Base-by-base conservation (phyloP, 2,888 invertebrate genomes). In the Venusia cambrica region DNA sequence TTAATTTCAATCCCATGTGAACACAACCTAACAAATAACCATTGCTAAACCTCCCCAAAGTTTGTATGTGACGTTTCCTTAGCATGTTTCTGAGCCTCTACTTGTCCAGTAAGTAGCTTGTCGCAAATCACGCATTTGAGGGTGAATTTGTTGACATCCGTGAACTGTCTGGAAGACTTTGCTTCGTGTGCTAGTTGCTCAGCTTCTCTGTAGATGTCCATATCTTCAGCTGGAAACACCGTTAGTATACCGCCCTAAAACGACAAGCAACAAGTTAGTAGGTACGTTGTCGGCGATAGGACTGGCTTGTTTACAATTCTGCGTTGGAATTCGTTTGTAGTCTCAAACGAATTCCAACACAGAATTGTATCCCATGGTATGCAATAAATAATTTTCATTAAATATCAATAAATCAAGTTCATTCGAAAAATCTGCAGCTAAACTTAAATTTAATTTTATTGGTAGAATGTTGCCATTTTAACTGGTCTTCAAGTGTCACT, bases 151-250 rank as follows among this genome's bases (percentile, higher is more conserved):
- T 94, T 91, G 2, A 97, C 90, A 79, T 98, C 97, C 0, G 97
- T 98, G 72, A 92, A 98, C 75, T 97, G 97, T 42, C 95, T 89
- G 45, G 95, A 94, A 0, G 94, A 93, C 70, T 96, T 95, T 0
- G 97, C 97, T 80, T 97, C 97, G 32, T 90, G 88, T 0, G 96
- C 97, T 26, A 98, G 68, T 58, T 95, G 94, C 53, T 94, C 91
- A 0, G 97, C 98, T 75, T 96, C 93, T 31, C 89, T 83, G 45
- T 95, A 89, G 7, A 96, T 89, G 5, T 84, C 85, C 47, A 91
- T 83, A 65, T 97, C 94, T 53, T 91, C 90, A 0, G 91, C 88
- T 0, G 93, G 92, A 67, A 97, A 97, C 41, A 95, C 91, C 2
- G 97, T 97, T 74, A 93, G 92, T 21, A 89, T 84, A 28, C 90